Evolutionary conservation across 2,113 vertebrate species (phyloP).

Genomic region (Heliornis fulica): DNA sequence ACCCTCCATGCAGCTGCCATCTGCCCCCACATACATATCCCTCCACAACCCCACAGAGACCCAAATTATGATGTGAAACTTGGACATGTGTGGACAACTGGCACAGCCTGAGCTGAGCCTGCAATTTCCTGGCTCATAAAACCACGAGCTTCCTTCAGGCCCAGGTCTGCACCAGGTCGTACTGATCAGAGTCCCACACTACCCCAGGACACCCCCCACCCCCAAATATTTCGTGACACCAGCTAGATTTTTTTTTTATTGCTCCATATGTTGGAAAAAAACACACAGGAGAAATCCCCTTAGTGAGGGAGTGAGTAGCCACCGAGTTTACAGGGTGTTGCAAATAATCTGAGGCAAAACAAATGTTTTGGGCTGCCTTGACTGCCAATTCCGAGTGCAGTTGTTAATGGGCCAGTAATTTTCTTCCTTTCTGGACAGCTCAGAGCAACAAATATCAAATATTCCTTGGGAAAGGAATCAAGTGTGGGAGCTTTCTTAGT

Average conservation of each 20-base stretch:
- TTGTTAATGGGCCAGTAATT: slow-evolving; percentile 43
- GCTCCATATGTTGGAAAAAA: slow-evolving; percentile 28
- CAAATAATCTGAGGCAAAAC: slow-evolving; percentile 40
- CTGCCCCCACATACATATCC: neutral
- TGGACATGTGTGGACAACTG: neutral
- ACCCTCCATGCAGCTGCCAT: neutral
- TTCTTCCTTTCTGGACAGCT: slow-evolving; percentile 35
- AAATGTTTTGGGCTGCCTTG: slow-evolving; percentile 2
- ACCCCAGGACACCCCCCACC: neutral
- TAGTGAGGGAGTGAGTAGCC: neutral
- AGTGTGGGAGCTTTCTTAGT: neutral
- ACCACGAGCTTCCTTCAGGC: slow-evolving; percentile 47
- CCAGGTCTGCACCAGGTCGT: slow-evolving; percentile 1
- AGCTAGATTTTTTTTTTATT: neutral
- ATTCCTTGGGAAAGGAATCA: slow-evolving; percentile 4
- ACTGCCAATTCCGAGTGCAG: slow-evolving; percentile 12
- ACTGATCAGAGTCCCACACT: neutral
- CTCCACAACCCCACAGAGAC: neutral
- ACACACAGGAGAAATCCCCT: neutral
- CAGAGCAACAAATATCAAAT: slow-evolving; percentile 22
- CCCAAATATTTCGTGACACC: neutral
- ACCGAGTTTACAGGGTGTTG: slow-evolving; percentile 49
- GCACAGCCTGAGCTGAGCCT: slow-evolving; percentile 17
- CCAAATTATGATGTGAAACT: neutral
- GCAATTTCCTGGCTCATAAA: slow-evolving; percentile 57